Evolutionary conservation across 2,797 vertebrate genomes (phyloP).

Genomic region (Macropus fuliginosus): DNA sequence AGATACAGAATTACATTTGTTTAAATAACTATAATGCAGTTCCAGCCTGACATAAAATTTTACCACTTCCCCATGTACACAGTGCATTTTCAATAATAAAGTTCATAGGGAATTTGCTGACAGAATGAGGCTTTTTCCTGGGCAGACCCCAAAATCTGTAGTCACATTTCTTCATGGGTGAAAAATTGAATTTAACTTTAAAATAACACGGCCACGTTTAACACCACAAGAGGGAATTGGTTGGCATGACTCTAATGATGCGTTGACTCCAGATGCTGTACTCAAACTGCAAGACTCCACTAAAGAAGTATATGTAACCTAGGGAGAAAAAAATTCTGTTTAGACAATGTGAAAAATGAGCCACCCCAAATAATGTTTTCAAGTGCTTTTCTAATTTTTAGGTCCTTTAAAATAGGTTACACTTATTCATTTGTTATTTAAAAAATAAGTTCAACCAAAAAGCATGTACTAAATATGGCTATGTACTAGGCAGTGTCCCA

Average conservation of each 20-base stretch:
- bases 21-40: conserved; percentile 78
- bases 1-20: conserved; percentile 10
- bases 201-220: conserved; percentile 79
- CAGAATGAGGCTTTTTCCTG: conserved; percentile 78
- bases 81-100: conserved; percentile 63
- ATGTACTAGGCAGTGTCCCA: not conserved
- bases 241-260: conserved; percentile 89
- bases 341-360: conserved; percentile 27
- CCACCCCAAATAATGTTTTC: not conserved
- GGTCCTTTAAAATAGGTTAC: not conserved
- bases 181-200: conserved; percentile 64
- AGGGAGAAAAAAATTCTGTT: conserved; percentile 62
- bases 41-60: conserved; percentile 78
- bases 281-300: conserved; percentile 90
- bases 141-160: not conserved
- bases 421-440: not conserved
- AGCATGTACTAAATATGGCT: not conserved
- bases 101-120: conserved; percentile 76
- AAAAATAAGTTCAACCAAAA: not conserved
- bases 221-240: conserved; percentile 94
- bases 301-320: conserved; percentile 96
- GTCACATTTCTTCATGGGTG: not conserved
- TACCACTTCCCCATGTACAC: conserved; percentile 52
- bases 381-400: not conserved
- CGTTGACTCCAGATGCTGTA: conserved; percentile 92